Evolutionary conservation across 2,113 vertebrate species (phyloP).

Genomic region (Archilochus colubris): DNA sequence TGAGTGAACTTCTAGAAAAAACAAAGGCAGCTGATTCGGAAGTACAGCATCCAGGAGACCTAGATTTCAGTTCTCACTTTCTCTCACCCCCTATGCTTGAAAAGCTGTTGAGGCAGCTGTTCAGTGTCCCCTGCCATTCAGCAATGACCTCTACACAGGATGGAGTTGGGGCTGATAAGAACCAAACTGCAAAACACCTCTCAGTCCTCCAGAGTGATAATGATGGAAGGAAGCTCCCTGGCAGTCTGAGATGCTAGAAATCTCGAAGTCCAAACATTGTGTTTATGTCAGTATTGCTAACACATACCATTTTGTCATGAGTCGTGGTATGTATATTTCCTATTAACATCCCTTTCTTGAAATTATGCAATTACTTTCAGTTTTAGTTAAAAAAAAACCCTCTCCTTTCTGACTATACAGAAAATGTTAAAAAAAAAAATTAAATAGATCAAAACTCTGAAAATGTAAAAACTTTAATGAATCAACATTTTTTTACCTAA

Average conservation of each 20-base stretch:
- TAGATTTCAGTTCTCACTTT: background rate
- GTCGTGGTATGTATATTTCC: background rate
- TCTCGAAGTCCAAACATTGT: background rate
- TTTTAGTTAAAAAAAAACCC: background rate
- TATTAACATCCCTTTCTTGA: background rate
- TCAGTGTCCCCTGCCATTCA: background rate
- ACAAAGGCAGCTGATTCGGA: background rate
- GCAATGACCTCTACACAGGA: background rate
- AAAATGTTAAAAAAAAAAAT: background rate
- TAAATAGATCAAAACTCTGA: background rate
- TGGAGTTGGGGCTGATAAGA: background rate
- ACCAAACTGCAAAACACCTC: background rate
- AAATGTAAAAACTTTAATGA: background rate
- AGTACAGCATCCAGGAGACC: background rate
- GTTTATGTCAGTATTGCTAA: background rate
- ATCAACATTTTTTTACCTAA: background rate
- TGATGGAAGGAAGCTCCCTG: background rate
- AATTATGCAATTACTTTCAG: background rate
- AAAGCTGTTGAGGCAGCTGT: conserved; percentile 26
- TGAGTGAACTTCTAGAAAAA: background rate
- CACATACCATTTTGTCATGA: background rate
- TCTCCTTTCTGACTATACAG: background rate
- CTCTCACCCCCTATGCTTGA: background rate
- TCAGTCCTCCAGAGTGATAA: background rate
- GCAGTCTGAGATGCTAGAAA: background rate